Base-by-base conservation (phyloP, 2,888 invertebrate species). In the Coenonympha glycerion region DNA sequence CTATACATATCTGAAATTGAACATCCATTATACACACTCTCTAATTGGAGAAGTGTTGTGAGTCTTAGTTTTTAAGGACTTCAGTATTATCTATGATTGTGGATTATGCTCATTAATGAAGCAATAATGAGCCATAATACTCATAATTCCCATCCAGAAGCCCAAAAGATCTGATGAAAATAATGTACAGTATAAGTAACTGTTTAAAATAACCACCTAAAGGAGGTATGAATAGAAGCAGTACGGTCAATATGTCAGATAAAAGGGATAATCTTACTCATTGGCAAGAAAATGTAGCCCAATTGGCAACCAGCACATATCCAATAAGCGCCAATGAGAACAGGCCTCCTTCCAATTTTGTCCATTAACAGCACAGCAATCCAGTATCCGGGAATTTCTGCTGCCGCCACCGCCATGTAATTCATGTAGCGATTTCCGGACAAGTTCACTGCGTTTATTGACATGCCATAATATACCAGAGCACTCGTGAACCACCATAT, bases 341-440 rank as follows among this genome's bases (percentile, higher is more conserved):
- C 41, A 6, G 87, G 81, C 55, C 89, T 89, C 55, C 92, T 79
- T 1, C 92, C 92, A 8, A 90, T 68, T 47, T 71, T 83, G 51
- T 89, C 89, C 65, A 92, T 81, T 11, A 91, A 69, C 6, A 89
- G 66, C 49, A 89, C 89, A 0, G 91, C 90, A 18, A 88, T 62
- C 62, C 91, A 79, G 62, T 90, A 91, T 0, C 91, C 92, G 0
- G 93, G 93, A 41, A 93, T 90, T 68, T 93, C 93, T 1, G 91
- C 87, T 0, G 89, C 67, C 0, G 89, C 76, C 5, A 90, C 90
- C 15, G 89, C 73, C 21, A 91, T 86, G 60, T 91, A 92, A 73
- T 92, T 92, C 13, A 90, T 41, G 65, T 92, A 92, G 52, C 85
- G 85, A 63, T 92, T 90, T 3, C 91, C 91, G 0, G 89, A 88